phyloP scores from a whole-genome alignment of 2,113 vertebrate species.

The Ochotona curzoniae region DNA sequence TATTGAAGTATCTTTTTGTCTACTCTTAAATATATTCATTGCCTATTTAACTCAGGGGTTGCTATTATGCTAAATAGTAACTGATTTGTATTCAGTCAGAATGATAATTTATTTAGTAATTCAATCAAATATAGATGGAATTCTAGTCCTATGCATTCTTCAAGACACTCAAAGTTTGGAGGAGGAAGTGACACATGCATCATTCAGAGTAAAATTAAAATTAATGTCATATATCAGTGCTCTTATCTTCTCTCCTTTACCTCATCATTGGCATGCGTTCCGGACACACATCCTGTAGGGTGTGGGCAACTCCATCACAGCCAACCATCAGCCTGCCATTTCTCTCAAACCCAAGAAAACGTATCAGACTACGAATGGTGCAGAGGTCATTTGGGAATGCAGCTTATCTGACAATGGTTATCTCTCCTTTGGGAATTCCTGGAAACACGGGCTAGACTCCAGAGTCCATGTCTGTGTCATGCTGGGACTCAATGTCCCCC shows the following conservation, averaged over 20 bases:
- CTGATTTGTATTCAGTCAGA: conserved; percentile 21
- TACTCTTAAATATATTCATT: neutral
- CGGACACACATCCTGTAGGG: neutral
- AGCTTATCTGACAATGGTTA: neutral
- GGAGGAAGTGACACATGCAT: neutral
- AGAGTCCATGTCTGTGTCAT: neutral
- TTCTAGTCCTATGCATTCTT: neutral
- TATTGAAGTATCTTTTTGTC: conserved; percentile 35
- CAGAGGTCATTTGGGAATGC: neutral
- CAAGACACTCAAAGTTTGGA: conserved; percentile 22
- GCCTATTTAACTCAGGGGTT: neutral
- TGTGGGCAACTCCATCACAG: neutral
- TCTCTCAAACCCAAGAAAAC: neutral
- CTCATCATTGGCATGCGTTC: neutral
- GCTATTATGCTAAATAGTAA: neutral
- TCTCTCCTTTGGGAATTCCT: neutral
- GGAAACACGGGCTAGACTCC: neutral
- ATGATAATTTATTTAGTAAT: conserved; percentile 32
- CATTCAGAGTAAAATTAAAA: conserved; percentile 10
- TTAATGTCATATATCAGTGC: neutral
- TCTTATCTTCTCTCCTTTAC: conserved; percentile 27
- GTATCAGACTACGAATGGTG: neutral
- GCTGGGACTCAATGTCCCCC: neutral
- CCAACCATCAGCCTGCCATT: neutral
- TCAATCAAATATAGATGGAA: conserved; percentile 18